A percentile compares a stretch with the other conserved stretches of the same genome.
Evolutionary conservation across 2,888 invertebrate genomes (phyloP).

Genomic region (Mythimna ferrago): DNA sequence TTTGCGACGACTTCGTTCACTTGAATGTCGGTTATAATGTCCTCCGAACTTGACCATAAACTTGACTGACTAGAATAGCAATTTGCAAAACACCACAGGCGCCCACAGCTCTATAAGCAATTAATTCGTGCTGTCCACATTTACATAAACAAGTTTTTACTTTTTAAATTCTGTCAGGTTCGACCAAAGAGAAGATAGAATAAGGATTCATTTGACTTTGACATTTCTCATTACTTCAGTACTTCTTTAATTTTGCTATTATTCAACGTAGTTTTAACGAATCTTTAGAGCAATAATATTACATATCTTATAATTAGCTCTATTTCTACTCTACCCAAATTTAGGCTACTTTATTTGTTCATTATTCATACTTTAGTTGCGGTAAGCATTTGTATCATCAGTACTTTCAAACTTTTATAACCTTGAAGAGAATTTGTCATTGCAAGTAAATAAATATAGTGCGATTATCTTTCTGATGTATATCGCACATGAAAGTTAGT

Average conservation of each 20-base stretch:
- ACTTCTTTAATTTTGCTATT: constrained; percentile 37
- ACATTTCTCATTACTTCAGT: constrained; percentile 40
- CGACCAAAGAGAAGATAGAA: constrained; percentile 10
- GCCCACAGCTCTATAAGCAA: too few species aligned
- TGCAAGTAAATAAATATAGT: constrained; percentile 56
- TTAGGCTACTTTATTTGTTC: constrained; percentile 1
- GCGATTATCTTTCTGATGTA: constrained; percentile 44
- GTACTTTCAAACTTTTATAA: constrained; percentile 59
- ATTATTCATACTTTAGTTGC: constrained; percentile 33
- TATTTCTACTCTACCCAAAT: constrained; percentile 15
- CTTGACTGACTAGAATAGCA: too few species aligned
- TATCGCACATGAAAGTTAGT: constrained; percentile 40
- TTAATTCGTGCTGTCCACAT: background rate
- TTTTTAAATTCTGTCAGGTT: background rate
- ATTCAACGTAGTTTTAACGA: constrained; percentile 27
- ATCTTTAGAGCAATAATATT: constrained; percentile 47
- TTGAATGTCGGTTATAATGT: too few species aligned
- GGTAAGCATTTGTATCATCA: constrained; percentile 40
- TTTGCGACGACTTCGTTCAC: too few species aligned
- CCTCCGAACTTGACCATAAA: too few species aligned
- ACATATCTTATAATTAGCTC: constrained; percentile 49
- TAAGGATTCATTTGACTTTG: constrained; percentile 28
- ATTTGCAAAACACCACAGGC: too few species aligned
- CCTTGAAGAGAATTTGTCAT: constrained; percentile 55
- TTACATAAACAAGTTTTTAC: background rate